Base-by-base conservation (phyloP, 2,888 invertebrate species). In the Orchesella flavescens region DNA sequence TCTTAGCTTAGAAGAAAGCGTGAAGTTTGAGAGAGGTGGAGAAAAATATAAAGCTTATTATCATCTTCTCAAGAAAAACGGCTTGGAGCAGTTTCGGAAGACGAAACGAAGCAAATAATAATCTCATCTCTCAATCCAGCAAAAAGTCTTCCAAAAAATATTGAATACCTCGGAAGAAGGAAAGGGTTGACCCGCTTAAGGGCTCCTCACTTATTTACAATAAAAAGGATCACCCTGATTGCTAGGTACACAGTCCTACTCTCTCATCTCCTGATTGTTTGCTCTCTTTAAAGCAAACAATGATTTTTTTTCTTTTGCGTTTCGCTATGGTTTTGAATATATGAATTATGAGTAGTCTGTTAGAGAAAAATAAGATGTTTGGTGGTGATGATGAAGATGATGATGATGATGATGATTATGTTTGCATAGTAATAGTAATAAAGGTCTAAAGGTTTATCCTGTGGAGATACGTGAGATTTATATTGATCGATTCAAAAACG, bases 161-260 rank as follows among this genome's bases (percentile, higher is more conserved):
- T 77, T 77, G 57, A 83, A 77, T 65, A 61, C 4, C 46, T 72
- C 19, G 17, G 63, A 63, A 1, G 63, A 55, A 21, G 46, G 17
- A 82, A 82, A 82, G 83, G 83, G 83, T 83, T 83, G 77, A 77
- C 76, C 77, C 59, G 77, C 77, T 83, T 77, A 73, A 83, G 59
- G 59, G 65, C 71, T 73, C 66, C 68, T 75, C 34, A 49, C 49
- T 12, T 49, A 34, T 43, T 73, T 23, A 15, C 55, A 59, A 71
- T 17, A 34, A 34, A 34, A 66, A 21, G 68, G 82, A 75, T 76
- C 75, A 24, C 75, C 65, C 65, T 77, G 76, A 75, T 75, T 71
- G 63, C 79, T 65, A n/a, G 21, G 65, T 61, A 82, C 55, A 63
- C 76, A 76, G 61, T 76, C 55, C 46, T 49, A 49, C 17, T 9